phyloP scores from a whole-genome alignment of 2,888 invertebrate species.

The Acanthopleura granulata region DNA sequence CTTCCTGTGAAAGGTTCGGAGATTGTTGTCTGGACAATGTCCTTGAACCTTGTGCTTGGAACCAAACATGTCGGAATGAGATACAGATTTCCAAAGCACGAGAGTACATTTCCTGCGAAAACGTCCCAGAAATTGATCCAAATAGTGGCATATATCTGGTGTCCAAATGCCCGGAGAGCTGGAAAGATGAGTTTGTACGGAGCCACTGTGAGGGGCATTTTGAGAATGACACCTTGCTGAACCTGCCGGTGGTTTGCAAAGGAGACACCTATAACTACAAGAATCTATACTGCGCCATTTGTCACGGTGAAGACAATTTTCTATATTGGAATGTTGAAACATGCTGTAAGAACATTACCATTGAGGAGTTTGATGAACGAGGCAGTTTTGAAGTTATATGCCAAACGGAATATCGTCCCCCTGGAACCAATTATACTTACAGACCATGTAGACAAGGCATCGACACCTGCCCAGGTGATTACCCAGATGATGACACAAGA shows the following conservation, averaged over 20 bases:
- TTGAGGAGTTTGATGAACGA: neutral
- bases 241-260: constrained; percentile 39
- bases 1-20: constrained; percentile 36
- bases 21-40: constrained; percentile 48
- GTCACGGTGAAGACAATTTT: constrained; percentile 25
- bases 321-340: constrained; percentile 28
- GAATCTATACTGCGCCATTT: constrained; percentile 35
- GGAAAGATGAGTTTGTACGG: constrained; percentile 28
- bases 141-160: constrained; percentile 35
- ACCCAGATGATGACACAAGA: constrained; percentile 16
- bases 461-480: neutral
- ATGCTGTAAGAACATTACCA: constrained; percentile 21
- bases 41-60: neutral
- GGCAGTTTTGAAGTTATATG: neutral
- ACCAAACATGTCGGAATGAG: neutral
- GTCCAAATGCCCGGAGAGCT: constrained; percentile 35
- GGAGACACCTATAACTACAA: constrained; percentile 34
- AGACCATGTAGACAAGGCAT: constrained; percentile 19
- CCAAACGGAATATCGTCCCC: constrained; percentile 19
- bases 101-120: constrained; percentile 29
- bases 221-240: constrained; percentile 25
- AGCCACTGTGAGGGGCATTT: constrained; percentile 25
- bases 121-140: constrained; percentile 25
- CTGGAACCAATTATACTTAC: constrained; percentile 5
- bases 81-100: neutral